phyloP scores from a whole-genome alignment of 2,888 invertebrate species.

The Agrotis segetum region DNA sequence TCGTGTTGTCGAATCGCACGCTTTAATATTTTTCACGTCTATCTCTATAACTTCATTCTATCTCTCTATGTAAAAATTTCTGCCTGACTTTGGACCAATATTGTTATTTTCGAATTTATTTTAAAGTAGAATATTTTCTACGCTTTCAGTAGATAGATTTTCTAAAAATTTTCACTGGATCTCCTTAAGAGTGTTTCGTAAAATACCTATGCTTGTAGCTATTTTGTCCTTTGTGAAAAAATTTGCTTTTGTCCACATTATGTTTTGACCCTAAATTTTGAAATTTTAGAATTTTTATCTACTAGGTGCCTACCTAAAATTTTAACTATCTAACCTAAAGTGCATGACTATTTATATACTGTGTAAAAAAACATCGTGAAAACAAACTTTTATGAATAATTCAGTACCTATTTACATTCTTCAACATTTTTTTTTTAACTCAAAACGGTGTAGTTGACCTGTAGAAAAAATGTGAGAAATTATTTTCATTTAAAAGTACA shows the following conservation, averaged over 20 bases:
- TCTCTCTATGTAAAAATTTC: conserved; percentile 61
- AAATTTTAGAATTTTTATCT: conserved; percentile 17
- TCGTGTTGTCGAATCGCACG: conserved; percentile 44
- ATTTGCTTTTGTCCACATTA: conserved; percentile 1
- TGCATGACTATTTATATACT: conserved; percentile 7
- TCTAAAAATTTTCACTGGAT: conserved; percentile 57
- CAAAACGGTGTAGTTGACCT: too few relatives aligned
- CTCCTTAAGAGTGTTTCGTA: conserved; percentile 44
- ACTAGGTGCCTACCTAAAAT: conserved; percentile 18
- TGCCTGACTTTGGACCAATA: conserved; percentile 84
- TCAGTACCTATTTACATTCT: neutral
- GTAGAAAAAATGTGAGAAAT: too few relatives aligned
- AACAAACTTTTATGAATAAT: neutral
- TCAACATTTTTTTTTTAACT: neutral
- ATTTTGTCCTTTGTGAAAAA: conserved; percentile 28
- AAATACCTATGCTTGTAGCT: conserved; percentile 47
- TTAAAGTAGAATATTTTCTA: conserved; percentile 74
- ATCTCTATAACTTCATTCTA: conserved; percentile 41
- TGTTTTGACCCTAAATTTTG: conserved; percentile 13
- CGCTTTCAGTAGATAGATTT: conserved; percentile 71
- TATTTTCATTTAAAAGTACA: too few relatives aligned
- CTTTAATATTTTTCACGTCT: conserved; percentile 43
- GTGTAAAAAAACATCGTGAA: neutral
- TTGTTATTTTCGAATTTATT: conserved; percentile 83
- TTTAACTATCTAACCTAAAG: conserved; percentile 5